These are phyloP conservation scores for Rhamphomyia laevipes DNA, from an alignment of 2,888 invertebrate genomes.

Conservation along the genomic window DNA sequence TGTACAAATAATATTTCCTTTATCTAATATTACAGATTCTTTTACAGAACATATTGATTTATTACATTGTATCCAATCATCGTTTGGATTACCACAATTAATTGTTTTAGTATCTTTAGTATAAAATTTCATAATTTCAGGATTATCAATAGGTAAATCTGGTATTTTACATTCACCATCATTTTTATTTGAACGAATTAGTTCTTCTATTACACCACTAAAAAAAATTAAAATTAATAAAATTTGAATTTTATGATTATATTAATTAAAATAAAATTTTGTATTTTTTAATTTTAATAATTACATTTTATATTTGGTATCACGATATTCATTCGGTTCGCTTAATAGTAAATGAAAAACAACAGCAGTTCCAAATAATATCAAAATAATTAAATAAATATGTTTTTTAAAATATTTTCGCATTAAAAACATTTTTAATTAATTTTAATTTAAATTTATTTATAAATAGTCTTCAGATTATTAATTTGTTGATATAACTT, in stretches of 20 bases:
- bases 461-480: no score
- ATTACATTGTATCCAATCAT: constrained; percentile 69
- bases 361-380: constrained; percentile 10
- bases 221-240: constrained; percentile 14
- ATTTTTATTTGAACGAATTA: constrained; percentile 38
- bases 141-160: constrained; percentile 50
- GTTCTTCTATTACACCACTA: constrained; percentile 39
- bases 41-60: constrained; percentile 35
- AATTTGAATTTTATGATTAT: background rate
- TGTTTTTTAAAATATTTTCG: constrained; percentile 14
- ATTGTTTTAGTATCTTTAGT: constrained; percentile 46
- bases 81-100: constrained; percentile 45
- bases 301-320: constrained; percentile 27
- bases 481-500: no score
- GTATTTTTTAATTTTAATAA: constrained; percentile 7
- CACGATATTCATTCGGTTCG: constrained; percentile 17
- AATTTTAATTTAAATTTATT: background rate
- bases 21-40: constrained; percentile 26
- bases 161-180: constrained; percentile 51
- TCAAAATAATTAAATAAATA: constrained; percentile 11
- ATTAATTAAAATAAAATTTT: constrained; percentile 2
- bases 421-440: constrained; percentile 14
- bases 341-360: constrained; percentile 10
- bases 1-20: constrained; percentile 38
- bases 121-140: constrained; percentile 63